Base-by-base conservation (phyloP, 1,140 invertebrate genomes). In the Zaprionus tsacasi region DNA sequence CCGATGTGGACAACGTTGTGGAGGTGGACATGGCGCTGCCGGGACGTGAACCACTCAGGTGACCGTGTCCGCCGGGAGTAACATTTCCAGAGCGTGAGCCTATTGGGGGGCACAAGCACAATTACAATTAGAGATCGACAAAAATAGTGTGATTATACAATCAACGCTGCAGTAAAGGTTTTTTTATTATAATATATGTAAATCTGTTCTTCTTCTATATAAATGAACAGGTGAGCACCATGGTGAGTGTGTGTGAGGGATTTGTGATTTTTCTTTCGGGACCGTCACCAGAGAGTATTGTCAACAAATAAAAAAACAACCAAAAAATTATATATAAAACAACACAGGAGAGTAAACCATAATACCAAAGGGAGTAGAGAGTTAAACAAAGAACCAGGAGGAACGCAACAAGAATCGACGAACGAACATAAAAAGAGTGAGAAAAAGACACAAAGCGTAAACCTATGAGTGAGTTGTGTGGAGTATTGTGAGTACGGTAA, bases 21-120 rank as follows among this genome's bases (percentile, higher is more conserved):
- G 92, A 93, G 68, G 91, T 92, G 61, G 94, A 94, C 94, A 97
- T 94, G 77, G 96, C 96, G 93, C 96, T 97, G 91, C 95, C 95
- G 60, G 97, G 97, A 92, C 97, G 94, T 74, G 96, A 97, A 70
- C 95, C 95, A 90, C 82, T 92, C 17, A 80, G 68, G 65, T 87
- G 83, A 38, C 59, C 72, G 52, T 78, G 80, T 60, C 94, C 94
- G 79, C 94, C 95, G 59, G 95, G 95, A 72, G 95, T 96, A 79
- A 94, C 94, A 92, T 96, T 96, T 72, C 96, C 96, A 79, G 96
- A 96, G 74, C 95, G 83, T 43, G 91, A 92, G 78, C 91, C 89
- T 92, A 80, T 54, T 54, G 12, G 12, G 27, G 36, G 27, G 36
- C 48, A 4, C 13, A 45, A 48, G n/a, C 36, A 64, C 21, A 69